Evolutionary conservation across 2,113 vertebrate species (phyloP).

Genomic region (Picathartes gymnocephalus): DNA sequence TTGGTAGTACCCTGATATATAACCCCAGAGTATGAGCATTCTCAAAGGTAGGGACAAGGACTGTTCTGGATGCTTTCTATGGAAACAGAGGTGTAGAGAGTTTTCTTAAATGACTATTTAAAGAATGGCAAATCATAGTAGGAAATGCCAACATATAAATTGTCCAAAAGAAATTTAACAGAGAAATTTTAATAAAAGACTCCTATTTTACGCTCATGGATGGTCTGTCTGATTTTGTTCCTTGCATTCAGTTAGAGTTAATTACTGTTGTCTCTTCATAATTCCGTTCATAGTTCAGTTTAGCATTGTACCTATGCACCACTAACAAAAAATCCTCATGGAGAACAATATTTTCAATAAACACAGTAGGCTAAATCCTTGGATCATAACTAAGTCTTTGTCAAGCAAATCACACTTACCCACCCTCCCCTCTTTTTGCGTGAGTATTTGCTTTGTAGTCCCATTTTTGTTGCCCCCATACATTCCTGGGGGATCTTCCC

Average conservation of each 20-base stretch:
- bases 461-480: neutral
- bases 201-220: neutral
- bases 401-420: neutral
- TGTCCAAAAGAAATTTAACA: neutral
- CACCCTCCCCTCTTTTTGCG: neutral
- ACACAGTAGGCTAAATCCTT: neutral
- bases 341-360: neutral
- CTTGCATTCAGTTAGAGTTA: neutral
- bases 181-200: neutral
- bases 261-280: neutral
- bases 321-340: neutral
- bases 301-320: neutral
- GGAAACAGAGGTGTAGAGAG: accelerated
- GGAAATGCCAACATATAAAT: neutral
- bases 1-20: neutral
- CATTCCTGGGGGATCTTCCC: neutral
- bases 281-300: neutral
- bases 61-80: neutral
- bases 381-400: neutral
- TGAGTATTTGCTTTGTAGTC: neutral
- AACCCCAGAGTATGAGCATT: neutral
- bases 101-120: neutral
- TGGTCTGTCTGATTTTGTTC: neutral
- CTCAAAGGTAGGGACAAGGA: neutral
- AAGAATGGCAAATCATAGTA: neutral